These are phyloP conservation scores for Tetramorium simillimum DNA, from an alignment of 1,140 invertebrate species.

Conservation along the genomic window DNA sequence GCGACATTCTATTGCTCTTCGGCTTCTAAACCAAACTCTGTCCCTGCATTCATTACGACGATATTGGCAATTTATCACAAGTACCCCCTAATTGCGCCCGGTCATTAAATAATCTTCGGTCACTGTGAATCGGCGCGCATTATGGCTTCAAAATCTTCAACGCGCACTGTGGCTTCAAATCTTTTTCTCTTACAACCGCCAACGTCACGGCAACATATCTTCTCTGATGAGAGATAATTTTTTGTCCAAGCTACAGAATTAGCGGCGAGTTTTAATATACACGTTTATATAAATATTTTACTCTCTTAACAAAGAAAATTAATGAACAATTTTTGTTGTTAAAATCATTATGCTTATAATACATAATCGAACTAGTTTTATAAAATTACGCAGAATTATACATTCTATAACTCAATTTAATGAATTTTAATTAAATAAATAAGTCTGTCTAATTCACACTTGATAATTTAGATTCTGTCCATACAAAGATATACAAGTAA, in stretches of 20 bases:
- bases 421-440: neutral
- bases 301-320: too few relatives aligned
- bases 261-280: too few relatives aligned
- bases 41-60: neutral
- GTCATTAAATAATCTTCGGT: constrained; percentile 3
- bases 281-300: neutral
- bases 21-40: constrained; percentile 23
- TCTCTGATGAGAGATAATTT: neutral
- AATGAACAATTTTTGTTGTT: neutral
- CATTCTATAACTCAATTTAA: neutral
- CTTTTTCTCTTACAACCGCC: neutral
- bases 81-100: neutral
- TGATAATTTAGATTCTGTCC: neutral
- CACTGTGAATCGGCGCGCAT: neutral
- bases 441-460: neutral
- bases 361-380: neutral
- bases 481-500: neutral
- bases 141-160: neutral
- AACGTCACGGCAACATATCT: neutral
- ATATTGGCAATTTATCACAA: constrained; percentile 18
- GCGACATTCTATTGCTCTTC: constrained; percentile 9
- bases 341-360: neutral
- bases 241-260: too few relatives aligned
- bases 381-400: neutral
- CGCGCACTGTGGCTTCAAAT: neutral